Base-by-base conservation (phyloP, 2,113 vertebrate genomes). In the Tupaia tana region DNA sequence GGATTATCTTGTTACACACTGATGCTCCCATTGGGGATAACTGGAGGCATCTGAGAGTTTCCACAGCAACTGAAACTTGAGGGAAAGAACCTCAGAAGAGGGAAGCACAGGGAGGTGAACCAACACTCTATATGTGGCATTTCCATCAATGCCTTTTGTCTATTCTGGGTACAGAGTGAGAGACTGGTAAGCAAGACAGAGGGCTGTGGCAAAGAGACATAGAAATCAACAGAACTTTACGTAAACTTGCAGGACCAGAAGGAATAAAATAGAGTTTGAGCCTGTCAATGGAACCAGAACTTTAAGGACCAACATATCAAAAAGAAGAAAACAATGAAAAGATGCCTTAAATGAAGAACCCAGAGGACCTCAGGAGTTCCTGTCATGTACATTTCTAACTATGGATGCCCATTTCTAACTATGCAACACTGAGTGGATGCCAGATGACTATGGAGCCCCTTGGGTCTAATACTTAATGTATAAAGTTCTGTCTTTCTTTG, bases 271-370 rank as follows among this genome's bases (percentile, higher is more conserved):
- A 11, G 19, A 43, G 27, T 69, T 94, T 74, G 25, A 22, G 29
- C 31, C 25, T 79, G 54, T 84, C 70, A 81, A 54, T 13, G 15
- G 56, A 95, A 89, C n/a, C 13, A 16, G 18, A 63, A 86, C 27
- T 78, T 71, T 71, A 59, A 92, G 25, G 22, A 54, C 52, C 9
- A 90, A 75, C 9, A 87, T 69, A 19, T 52, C 29, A 90, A 54
- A 92, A 4, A 75, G 34, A 86, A 93, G n/a, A 94, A 31, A 88
- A 43, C 13, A 80, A 88, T 67, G 27, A 43, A 77, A 84, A 94
- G n/a, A 43, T 43, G 43, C 43, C 43, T 43, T 43, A 43, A 43
- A 43, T 43, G 43, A 43, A 43, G 43, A 43, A 43, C 43, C 5
- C 43, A 43, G 43, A 43, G 43, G 43, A 43, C 43, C 43, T 43